Base-by-base conservation (phyloP, 2,888 invertebrate species). In the Drosophila demipolita region DNA sequence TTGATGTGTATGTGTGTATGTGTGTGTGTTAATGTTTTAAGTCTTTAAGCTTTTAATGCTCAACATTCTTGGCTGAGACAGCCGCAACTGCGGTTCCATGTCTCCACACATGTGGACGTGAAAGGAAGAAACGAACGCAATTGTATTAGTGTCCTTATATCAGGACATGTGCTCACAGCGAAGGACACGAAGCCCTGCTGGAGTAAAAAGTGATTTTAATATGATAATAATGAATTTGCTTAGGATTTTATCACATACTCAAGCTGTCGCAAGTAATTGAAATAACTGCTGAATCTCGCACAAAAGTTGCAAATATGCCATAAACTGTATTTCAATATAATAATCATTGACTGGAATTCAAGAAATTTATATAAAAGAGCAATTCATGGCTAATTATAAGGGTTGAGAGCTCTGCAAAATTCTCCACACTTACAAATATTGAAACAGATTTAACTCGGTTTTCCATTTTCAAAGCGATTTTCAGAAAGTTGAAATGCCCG, bases 41-140 rank as follows among this genome's bases (percentile, higher is more conserved):
- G 83, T 82, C 80, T 80, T 77, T 85, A 83, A 83, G 83, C 85
- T 82, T 73, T 83, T 85, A 85, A 83, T 85, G 80, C 83, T 55
- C 63, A 63, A 60, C 75, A 82, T 82, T 84, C 85, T 78, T 82
- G 64, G 66, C 73, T 71, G 65, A 52, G 74, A 74, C 68, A 68
- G 66, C 63, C 74, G 62, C 82, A 78, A 66, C 66, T 75, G 75
- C 61, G 80, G 66, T 58, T 61, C 38, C 61, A 40, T 29, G 45
- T 66, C 50, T 65, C 55, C 32, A 59, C 29, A 35, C 72, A 72
- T 50, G 64, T 52, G 63, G 54, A 20, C 48, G 71, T 20, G 20
- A 58, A 48, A 49, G 57, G 57, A 45, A 45, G 45, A 1, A 45
- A 9, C 8, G 15, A 4, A 49, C 49, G 63, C 53, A 59, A 65